A percentile compares a stretch with the other conserved stretches of the same genome.
Evolutionary conservation across 2,888 invertebrate species (phyloP).

Genomic region (Drosophila rellima): DNA sequence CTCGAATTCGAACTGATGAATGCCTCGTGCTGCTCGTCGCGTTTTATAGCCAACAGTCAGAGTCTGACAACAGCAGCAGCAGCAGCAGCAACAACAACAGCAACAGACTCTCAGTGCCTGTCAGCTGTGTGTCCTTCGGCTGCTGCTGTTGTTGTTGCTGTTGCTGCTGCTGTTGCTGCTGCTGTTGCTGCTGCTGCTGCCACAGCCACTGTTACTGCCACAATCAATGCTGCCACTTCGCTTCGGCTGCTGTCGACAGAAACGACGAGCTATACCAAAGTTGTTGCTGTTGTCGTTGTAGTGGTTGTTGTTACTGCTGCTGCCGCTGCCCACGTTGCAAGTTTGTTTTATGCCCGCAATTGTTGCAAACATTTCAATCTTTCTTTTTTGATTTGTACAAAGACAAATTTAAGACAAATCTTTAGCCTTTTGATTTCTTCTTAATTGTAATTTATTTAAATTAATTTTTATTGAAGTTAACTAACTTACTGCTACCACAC

Average conservation of each 20-base stretch:
- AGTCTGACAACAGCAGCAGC: neutral
- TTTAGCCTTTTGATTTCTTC: no score
- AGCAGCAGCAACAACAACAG: slow-evolving; percentile 2
- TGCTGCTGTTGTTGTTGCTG: slow-evolving; percentile 24
- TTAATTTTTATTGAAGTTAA: no score
- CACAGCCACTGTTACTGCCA: slow-evolving; percentile 11
- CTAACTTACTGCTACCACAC: no score
- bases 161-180: neutral
- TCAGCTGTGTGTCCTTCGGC: slow-evolving; percentile 58
- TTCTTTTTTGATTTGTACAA: no score
- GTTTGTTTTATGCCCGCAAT: slow-evolving; percentile 2
- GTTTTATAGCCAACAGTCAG: slow-evolving; percentile 82
- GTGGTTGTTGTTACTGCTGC: slow-evolving; percentile 17
- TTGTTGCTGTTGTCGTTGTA: slow-evolving; percentile 8
- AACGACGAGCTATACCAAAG: neutral
- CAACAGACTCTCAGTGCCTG: slow-evolving; percentile 14
- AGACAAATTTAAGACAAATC: no score
- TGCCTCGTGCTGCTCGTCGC: slow-evolving; percentile 78
- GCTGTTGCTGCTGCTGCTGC: slow-evolving; percentile 21
- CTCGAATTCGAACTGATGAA: slow-evolving; percentile 84
- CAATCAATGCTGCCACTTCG: slow-evolving; percentile 14
- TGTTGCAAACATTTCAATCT: slow-evolving; percentile 1
- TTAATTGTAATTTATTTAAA: no score
- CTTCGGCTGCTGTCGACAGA: slow-evolving; percentile 36
- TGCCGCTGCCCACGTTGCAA: neutral